Evolutionary conservation across 2,888 invertebrate species (phyloP).

Genomic region (Caenorhabditis sulstoni): DNA sequence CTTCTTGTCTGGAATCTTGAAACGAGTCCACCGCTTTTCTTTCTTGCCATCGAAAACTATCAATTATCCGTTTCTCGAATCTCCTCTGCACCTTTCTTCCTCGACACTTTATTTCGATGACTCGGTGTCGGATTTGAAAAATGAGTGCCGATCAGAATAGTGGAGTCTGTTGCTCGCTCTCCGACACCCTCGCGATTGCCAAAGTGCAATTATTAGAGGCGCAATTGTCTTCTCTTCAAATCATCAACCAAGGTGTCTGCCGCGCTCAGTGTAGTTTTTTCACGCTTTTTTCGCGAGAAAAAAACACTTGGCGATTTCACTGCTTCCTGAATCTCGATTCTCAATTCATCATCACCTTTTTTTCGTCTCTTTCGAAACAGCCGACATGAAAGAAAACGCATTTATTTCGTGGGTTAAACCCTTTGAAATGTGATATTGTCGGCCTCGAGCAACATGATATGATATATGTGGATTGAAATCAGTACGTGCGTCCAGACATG

Average conservation of each 20-base stretch:
- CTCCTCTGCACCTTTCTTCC: background rate
- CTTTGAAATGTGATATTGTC: conserved; percentile 52
- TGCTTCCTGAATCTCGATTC: conserved; percentile 10
- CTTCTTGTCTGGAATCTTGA: background rate
- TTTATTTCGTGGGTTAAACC: conserved; percentile 43
- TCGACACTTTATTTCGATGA: conserved; percentile 26
- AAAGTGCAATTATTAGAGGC: conserved; percentile 55
- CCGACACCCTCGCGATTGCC: conserved; percentile 6
- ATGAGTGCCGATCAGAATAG: conserved; percentile 32
- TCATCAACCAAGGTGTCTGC: conserved; percentile 21
- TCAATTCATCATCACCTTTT: background rate
- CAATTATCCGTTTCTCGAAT: conserved; percentile 35
- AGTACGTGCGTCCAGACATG: conserved; percentile 53
- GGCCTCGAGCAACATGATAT: conserved; percentile 51
- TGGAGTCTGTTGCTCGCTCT: conserved; percentile 11
- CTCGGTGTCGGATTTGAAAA: conserved; percentile 51
- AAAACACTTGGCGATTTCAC: conserved; percentile 17
- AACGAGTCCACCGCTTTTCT: conserved; percentile 6
- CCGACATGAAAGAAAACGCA: conserved; percentile 20
- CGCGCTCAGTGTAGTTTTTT: conserved; percentile 41
- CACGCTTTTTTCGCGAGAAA: conserved; percentile 36
- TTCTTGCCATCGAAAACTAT: conserved; percentile 11
- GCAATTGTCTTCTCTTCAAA: conserved; percentile 50
- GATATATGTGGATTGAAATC: conserved; percentile 54
- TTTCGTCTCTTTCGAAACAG: conserved; percentile 7